Percentiles rank a stretch among this genome's conserved stretches.
Evolutionary conservation across 2,113 vertebrate species (phyloP).

Genomic region (Embiotoca jacksoni): DNA sequence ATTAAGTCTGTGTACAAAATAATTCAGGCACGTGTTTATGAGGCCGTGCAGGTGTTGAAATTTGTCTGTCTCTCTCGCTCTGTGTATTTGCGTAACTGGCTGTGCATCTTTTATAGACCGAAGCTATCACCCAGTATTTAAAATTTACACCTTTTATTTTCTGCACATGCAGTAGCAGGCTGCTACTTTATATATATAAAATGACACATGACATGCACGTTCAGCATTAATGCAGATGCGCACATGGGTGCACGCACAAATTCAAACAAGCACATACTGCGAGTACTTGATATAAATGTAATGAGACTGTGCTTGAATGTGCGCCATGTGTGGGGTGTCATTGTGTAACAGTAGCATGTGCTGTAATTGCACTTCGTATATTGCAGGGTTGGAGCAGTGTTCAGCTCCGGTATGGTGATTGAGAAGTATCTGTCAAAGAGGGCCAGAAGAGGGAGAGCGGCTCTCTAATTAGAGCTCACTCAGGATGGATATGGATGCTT

Average conservation of each 20-base stretch:
- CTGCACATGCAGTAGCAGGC: conserved; percentile 5
- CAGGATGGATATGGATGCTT: conserved; percentile 76
- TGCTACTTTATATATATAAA: conserved; percentile 23
- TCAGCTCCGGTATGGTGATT: conserved; percentile 48
- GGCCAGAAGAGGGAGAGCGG: conserved; percentile 65
- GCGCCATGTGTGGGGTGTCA: not conserved
- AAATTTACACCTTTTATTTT: conserved; percentile 23
- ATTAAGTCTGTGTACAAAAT: conserved; percentile 79
- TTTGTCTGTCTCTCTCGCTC: conserved; percentile 41
- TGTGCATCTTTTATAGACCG: conserved; percentile 60
- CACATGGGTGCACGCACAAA: conserved; percentile 3
- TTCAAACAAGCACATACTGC: not conserved
- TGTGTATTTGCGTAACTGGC: conserved; percentile 47
- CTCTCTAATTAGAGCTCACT: conserved; percentile 80
- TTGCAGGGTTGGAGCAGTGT: conserved; percentile 20
- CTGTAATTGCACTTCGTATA: conserved; percentile 27
- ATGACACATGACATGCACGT: conserved; percentile 20
- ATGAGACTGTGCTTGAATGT: not conserved
- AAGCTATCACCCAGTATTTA: conserved; percentile 40
- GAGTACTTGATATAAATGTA: not conserved
- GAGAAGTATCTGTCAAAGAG: conserved; percentile 70
- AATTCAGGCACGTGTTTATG: conserved; percentile 66
- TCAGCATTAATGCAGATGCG: conserved; percentile 9
- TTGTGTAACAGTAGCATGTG: conserved; percentile 23
- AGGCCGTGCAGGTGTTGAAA: conserved; percentile 54